Percentiles rank a stretch among this genome's conserved stretches.
phyloP scores from a whole-genome alignment of 2,888 invertebrate genomes.

The Sphaerophoria rueppellii region DNA sequence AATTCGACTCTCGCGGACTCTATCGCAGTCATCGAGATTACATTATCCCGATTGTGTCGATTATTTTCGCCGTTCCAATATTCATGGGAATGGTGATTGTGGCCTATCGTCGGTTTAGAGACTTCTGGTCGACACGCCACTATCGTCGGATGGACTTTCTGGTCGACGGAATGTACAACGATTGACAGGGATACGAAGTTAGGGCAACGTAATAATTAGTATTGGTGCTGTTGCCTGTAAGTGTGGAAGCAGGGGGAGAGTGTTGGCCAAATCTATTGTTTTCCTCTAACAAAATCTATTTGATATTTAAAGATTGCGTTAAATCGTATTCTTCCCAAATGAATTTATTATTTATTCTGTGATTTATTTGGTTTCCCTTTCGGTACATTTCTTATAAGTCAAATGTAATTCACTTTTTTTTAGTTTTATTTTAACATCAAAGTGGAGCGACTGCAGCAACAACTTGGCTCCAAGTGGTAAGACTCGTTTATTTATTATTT shows the following conservation, averaged over 20 bases:
- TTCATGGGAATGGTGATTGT: constrained; percentile 86
- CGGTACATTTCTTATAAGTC: background rate
- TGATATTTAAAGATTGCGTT: background rate
- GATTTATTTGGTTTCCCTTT: constrained; percentile 1
- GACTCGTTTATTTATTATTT: background rate
- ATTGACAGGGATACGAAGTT: constrained; percentile 82
- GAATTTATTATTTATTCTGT: constrained; percentile 6
- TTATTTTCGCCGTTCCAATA: constrained; percentile 88
- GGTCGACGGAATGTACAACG: constrained; percentile 95
- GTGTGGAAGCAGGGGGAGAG: background rate
- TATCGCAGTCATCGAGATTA: constrained; percentile 84
- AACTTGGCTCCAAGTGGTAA: background rate
- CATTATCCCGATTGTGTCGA: constrained; percentile 89
- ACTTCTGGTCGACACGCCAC: constrained; percentile 93
- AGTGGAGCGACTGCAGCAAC: background rate
- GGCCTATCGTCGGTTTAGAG: constrained; percentile 88
- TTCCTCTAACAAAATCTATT: background rate
- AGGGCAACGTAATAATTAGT: constrained; percentile 36
- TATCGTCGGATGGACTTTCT: constrained; percentile 94
- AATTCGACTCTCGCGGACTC: constrained; percentile 71
- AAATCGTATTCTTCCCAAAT: constrained; percentile 34
- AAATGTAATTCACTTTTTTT: background rate
- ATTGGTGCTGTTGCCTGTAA: background rate
- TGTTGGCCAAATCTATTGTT: constrained; percentile 56
- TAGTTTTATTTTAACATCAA: background rate